Evolutionary conservation across 2,797 vertebrate species (phyloP).

Genomic region (Pogonophryne albipinna): DNA sequence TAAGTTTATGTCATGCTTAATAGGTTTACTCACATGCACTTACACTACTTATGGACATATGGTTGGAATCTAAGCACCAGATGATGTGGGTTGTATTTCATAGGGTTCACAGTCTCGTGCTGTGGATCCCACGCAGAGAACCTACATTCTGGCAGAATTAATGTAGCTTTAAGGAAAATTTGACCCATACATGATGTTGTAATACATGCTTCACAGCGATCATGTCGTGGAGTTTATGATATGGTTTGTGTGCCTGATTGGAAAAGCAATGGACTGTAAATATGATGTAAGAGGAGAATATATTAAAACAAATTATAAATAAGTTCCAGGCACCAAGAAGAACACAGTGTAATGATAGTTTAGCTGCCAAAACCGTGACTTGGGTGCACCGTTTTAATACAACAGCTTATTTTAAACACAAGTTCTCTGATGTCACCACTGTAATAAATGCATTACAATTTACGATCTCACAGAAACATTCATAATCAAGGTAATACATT

Average conservation of each 20-base stretch:
- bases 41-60: conserved; percentile 8
- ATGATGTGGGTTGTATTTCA: conserved; percentile 38
- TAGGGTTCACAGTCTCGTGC: conserved; percentile 13
- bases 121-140: conserved; percentile 45
- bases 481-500: not conserved
- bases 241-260: conserved; percentile 17
- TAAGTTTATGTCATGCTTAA: conserved; percentile 59
- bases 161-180: conserved; percentile 47
- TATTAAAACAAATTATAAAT: conserved; percentile 14
- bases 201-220: conserved; percentile 28
- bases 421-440: not conserved
- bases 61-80: conserved; percentile 26
- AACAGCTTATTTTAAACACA: conserved; percentile 1
- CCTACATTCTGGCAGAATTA: conserved; percentile 24
- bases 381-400: not conserved
- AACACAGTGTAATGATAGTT: not conserved
- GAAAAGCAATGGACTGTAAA: conserved; percentile 29
- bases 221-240: conserved; percentile 35
- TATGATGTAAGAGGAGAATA: conserved; percentile 35
- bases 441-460: conserved; percentile 19
- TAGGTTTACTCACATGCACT: conserved; percentile 31
- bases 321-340: conserved; percentile 1
- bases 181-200: conserved; percentile 21
- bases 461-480: conserved; percentile 14
- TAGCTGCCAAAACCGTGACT: not conserved